phyloP scores from a whole-genome alignment of 2,888 invertebrate species.

The Sacculina carcini region DNA sequence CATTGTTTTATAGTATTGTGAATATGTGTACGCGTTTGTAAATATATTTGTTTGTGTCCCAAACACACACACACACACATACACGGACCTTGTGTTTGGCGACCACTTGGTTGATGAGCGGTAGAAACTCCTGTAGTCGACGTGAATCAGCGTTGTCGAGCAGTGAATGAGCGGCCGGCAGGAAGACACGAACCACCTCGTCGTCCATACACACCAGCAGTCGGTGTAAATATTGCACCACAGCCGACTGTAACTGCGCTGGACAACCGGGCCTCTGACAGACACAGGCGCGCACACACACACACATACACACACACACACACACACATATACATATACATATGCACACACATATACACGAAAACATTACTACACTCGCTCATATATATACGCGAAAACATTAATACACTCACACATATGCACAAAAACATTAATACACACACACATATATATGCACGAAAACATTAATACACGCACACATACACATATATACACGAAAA shows the following conservation, averaged over 20 bases:
- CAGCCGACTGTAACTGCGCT: constrained; percentile 21
- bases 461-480: constrained; percentile 1
- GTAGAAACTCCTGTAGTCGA: constrained; percentile 25
- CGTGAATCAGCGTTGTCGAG: constrained; percentile 20
- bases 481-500: neutral
- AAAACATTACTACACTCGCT: neutral
- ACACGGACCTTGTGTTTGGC: constrained; percentile 28
- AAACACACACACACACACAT: too few species aligned
- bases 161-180: constrained; percentile 24
- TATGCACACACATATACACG: neutral
- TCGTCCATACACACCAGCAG: constrained; percentile 30
- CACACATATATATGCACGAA: neutral
- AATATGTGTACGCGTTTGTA: too few species aligned
- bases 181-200: constrained; percentile 27
- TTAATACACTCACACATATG: neutral
- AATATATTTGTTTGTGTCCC: too few species aligned
- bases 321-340: neutral
- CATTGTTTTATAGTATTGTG: too few species aligned
- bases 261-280: too few species aligned
- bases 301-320: neutral
- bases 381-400: neutral
- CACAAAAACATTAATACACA: neutral
- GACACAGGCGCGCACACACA: too few species aligned
- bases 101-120: constrained; percentile 29
- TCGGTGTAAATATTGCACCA: constrained; percentile 28